Conservation (phyloP, 1,140 invertebrate genomes). For the Himalopsyche phryganea region DNA sequence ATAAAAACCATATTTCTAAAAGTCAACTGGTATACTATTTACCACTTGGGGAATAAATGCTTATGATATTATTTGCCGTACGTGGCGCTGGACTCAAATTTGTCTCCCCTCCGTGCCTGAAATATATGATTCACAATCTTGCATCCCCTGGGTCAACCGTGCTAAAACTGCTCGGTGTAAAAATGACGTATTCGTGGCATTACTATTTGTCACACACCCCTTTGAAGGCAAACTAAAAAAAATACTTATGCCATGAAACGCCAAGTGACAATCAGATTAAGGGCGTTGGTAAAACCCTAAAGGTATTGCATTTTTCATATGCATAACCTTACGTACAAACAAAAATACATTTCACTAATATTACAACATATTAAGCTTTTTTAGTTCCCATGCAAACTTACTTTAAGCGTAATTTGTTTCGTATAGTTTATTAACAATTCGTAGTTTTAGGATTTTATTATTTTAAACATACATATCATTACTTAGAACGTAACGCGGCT, state of each 20-base stretch:
- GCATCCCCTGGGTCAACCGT: not conserved
- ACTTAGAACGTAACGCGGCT: too few relatives aligned
- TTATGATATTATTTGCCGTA: too few relatives aligned
- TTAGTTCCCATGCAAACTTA: too few relatives aligned
- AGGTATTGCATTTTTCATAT: not conserved
- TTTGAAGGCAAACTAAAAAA: not conserved
- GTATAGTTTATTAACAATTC: too few relatives aligned
- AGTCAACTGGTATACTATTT: too few relatives aligned
- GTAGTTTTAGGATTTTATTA: too few relatives aligned
- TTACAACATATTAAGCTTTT: too few relatives aligned
- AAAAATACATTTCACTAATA: too few relatives aligned
- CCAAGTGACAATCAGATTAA: not conserved
- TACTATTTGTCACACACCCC: conserved; percentile 16
- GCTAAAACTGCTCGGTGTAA: conserved; percentile 1
- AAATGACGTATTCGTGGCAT: conserved; percentile 20
- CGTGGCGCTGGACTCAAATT: conserved; percentile 11
- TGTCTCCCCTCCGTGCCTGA: conserved; percentile 10
- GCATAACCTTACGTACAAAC: not conserved
- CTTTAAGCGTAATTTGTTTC: too few relatives aligned
- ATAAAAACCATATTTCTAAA: too few relatives aligned
- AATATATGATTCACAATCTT: conserved; percentile 21
- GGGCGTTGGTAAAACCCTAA: not conserved
- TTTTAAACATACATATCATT: too few relatives aligned
- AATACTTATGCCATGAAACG: not conserved
- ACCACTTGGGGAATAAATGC: too few relatives aligned